Conservation (phyloP, 2,797 vertebrate species). For the Chelonia mydas region DNA sequence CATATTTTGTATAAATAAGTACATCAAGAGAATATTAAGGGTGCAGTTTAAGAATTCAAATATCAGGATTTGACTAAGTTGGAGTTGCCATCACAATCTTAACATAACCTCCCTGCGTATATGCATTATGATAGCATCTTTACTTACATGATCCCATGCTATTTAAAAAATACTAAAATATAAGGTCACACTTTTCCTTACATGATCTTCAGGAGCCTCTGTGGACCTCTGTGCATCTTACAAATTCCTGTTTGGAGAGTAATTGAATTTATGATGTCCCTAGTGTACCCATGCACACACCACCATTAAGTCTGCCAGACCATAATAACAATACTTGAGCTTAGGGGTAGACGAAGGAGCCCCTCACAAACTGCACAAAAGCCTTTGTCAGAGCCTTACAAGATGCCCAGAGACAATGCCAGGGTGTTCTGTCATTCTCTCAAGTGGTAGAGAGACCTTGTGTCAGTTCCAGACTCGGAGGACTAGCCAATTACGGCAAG, state of each 20-base stretch:
- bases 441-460: background rate
- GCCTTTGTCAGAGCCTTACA: background rate
- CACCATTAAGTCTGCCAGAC: background rate
- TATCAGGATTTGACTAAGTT: background rate
- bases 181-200: background rate
- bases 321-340: background rate
- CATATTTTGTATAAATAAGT: background rate
- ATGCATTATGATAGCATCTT: background rate
- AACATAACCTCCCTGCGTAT: background rate
- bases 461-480: background rate
- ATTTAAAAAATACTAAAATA: background rate
- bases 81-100: background rate
- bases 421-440: background rate
- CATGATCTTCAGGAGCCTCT: background rate
- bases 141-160: background rate
- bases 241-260: background rate
- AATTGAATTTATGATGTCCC: background rate
- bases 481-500: background rate
- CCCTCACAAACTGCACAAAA: background rate
- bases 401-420: background rate
- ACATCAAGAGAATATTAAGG: background rate
- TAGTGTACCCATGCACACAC: background rate
- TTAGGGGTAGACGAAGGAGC: background rate
- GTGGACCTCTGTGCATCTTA: background rate
- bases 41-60: background rate